Base-by-base conservation (phyloP, 2,113 vertebrate genomes). In the Takifugu flavidus region DNA sequence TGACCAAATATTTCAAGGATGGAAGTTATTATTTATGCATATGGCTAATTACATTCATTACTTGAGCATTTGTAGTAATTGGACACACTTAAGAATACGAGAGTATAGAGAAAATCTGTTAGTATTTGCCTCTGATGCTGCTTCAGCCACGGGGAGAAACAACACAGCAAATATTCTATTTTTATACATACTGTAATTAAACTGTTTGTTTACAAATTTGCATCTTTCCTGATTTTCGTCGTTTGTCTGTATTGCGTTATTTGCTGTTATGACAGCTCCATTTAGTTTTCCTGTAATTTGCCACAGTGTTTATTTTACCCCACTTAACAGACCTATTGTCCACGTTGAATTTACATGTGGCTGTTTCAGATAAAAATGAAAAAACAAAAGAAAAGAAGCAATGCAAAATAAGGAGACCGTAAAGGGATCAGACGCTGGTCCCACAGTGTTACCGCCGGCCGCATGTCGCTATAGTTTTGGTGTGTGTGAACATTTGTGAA, bases 171-270 rank as follows among this genome's bases (percentile, higher is more conserved):
- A 85, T 87, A 72, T 42, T 72, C 54, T 89, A 89, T 89, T 90
- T 91, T 90, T 90, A 72, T 89, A 88, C 85, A 84, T 86, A 65
- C 54, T 79, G 78, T 74, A 70, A 72, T 80, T 67, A n/a, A 65
- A 70, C 34, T 15, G 56, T 65, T 74, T 79, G 77, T 89, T 91
- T 79, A 78, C 68, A 3, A 46, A 82, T 79, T 72, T 44, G 56
- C 67, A 47, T 67, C 53, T 53, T 75, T 65, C 53, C 52, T 45
- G 14, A 49, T 61, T 58, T 56, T 55, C 59, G 67, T 49, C 59
- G 67, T 29, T 50, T 5, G 59, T 69, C 58, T 70, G 67, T 75
- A 53, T 82, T 49, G 15, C 62, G 25, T 72, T 66, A 58, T 79
- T 59, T 52, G 78, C 76, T 81, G 78, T 78, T 69, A 70, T 25